Percentiles rank a stretch among this genome's conserved stretches.
These are phyloP conservation scores for Phaethon lepturus DNA, from an alignment of 2,113 vertebrate species.

Conservation along the genomic window DNA sequence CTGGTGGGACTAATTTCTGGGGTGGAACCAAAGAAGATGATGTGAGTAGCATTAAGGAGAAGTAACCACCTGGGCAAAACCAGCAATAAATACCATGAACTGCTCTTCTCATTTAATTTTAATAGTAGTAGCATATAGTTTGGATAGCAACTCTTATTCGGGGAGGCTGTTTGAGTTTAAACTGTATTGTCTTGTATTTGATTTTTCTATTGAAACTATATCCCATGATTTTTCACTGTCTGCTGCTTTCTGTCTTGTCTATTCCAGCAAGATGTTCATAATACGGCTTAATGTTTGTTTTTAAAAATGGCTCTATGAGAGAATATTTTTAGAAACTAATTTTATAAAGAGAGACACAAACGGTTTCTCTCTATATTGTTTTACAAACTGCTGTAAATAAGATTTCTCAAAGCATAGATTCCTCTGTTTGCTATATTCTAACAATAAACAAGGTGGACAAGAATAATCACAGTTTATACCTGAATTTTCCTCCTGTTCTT, in stretches of 20 bases:
- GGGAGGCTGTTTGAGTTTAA: not conserved
- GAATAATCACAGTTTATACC: not conserved
- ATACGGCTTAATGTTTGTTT: not conserved
- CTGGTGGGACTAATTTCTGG: slow-evolving; percentile 98
- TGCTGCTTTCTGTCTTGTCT: not conserved
- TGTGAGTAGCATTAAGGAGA: slow-evolving; percentile 80
- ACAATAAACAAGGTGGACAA: not conserved
- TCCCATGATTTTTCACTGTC: not conserved
- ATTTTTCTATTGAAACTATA: not conserved
- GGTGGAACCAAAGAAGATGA: slow-evolving; percentile 98
- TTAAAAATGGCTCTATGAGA: not conserved
- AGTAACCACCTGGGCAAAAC: not conserved
- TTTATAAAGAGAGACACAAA: not conserved
- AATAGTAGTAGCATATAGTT: not conserved
- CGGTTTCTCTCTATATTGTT: not conserved
- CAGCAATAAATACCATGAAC: not conserved
- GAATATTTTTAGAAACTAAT: not conserved
- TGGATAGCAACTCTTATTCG: not conserved
- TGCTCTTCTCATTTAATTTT: not conserved
- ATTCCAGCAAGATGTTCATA: not conserved
- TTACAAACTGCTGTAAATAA: not conserved
- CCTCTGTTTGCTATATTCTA: not conserved
- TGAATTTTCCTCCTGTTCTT: not conserved
- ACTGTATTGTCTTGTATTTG: not conserved
- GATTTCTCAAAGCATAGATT: not conserved